Percentiles rank a stretch among this genome's conserved stretches.
Conservation (phyloP, 2,113 vertebrate species). For the Elanus axillaris region DNA sequence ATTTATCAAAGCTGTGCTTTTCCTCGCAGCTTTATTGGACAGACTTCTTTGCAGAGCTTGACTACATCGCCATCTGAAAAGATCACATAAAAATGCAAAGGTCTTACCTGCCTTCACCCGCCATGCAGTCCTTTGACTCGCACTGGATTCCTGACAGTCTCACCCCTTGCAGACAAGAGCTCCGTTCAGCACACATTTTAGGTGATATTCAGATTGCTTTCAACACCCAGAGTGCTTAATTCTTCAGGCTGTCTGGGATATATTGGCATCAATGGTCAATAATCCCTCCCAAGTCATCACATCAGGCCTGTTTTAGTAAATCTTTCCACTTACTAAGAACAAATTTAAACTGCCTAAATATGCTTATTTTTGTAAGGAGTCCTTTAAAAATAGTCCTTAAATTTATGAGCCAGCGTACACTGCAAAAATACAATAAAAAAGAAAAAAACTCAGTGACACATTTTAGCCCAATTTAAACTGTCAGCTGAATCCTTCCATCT, state of each 20-base stretch:
- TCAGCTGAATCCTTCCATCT: background rate
- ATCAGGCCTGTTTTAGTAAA: slow-evolving; percentile 36
- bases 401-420: background rate
- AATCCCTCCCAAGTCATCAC: slow-evolving; percentile 52
- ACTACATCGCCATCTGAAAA: background rate
- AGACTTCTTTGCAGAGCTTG: background rate
- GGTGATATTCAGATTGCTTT: slow-evolving; percentile 5
- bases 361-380: slow-evolving; percentile 8
- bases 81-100: background rate
- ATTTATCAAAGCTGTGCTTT: background rate
- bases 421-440: slow-evolving; percentile 24
- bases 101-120: background rate
- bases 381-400: background rate
- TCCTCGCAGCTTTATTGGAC: background rate
- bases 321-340: slow-evolving; percentile 53
- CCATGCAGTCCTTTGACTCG: background rate
- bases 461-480: background rate
- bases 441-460: background rate
- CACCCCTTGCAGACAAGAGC: background rate
- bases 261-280: slow-evolving; percentile 28
- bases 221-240: slow-evolving; percentile 2
- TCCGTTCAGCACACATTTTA: background rate
- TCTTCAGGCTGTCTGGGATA: slow-evolving; percentile 52
- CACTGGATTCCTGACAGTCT: background rate
- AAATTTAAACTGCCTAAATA: background rate